Percentiles rank a stretch among this genome's conserved stretches.
phyloP scores from a whole-genome alignment of 2,888 invertebrate genomes.

The Dusona sp. region DNA sequence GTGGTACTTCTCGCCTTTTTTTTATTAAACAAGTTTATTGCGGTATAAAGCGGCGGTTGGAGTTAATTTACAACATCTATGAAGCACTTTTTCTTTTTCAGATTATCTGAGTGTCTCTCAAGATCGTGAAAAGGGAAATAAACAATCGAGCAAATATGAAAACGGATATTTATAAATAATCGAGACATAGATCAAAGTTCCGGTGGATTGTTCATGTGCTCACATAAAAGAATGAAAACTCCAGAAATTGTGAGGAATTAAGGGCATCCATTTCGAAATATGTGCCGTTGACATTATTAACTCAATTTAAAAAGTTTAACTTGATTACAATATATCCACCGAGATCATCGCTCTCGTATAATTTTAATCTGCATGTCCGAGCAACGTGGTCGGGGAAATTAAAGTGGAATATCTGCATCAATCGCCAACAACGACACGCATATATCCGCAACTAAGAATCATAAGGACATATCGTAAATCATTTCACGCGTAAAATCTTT shows the following conservation, averaged over 20 bases:
- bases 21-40: too few relatives aligned
- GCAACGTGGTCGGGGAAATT: slow-evolving; percentile 1
- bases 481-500: background rate
- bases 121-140: background rate
- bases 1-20: too few relatives aligned
- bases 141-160: too few relatives aligned
- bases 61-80: too few relatives aligned
- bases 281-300: background rate
- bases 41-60: too few relatives aligned
- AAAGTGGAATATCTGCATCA: slow-evolving; percentile 6
- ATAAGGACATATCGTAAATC: slow-evolving; percentile 9
- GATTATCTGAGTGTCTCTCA: background rate
- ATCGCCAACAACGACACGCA: background rate
- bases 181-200: too few relatives aligned
- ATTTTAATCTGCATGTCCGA: background rate
- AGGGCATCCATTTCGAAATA: slow-evolving; percentile 15
- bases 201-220: background rate
- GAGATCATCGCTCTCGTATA: slow-evolving; percentile 12
- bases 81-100: too few relatives aligned
- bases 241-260: background rate
- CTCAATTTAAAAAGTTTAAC: slow-evolving; percentile 17
- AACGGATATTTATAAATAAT: too few relatives aligned
- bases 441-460: background rate
- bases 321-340: background rate
- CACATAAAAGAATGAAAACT: background rate